Percentiles rank a stretch among this genome's conserved stretches.
Evolutionary conservation across 2,888 invertebrate species (phyloP).

Genomic region (Cantharis rustica): DNA sequence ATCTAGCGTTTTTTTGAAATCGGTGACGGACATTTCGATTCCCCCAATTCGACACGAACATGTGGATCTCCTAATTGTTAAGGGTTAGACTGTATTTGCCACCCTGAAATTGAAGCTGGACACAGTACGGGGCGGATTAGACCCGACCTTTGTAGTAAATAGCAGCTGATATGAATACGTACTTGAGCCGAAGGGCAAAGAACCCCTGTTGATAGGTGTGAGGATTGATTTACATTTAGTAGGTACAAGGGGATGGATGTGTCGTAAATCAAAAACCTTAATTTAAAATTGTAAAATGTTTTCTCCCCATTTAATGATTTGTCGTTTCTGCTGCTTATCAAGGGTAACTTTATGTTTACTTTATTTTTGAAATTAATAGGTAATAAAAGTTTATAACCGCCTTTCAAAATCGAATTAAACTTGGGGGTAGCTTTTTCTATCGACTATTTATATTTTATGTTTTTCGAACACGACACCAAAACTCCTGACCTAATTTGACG

Average conservation of each 20-base stretch:
- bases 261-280: not conserved
- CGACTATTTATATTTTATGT: not conserved
- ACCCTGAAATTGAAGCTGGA: conserved; percentile 48
- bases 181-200: conserved; percentile 36
- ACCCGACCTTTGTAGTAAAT: conserved; percentile 39
- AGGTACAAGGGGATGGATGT: not conserved
- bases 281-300: not conserved
- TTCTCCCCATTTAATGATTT: not conserved
- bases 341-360: not conserved
- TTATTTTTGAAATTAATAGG: not conserved
- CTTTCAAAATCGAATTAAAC: not conserved
- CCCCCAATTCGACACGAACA: conserved; percentile 30
- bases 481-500: not conserved
- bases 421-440: not conserved
- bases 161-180: conserved; percentile 46
- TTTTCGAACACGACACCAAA: not conserved
- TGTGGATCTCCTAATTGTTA: conserved; percentile 45
- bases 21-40: conserved; percentile 4
- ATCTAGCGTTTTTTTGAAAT: not conserved
- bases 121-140: conserved; percentile 42
- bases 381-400: not conserved
- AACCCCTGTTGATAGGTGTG: conserved; percentile 8
- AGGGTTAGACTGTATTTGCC: conserved; percentile 42
- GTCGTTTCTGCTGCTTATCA: not conserved
- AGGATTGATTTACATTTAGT: conserved; percentile 4